Conservation (phyloP, 2,113 vertebrate genomes). For the Pampusana beccarii region DNA sequence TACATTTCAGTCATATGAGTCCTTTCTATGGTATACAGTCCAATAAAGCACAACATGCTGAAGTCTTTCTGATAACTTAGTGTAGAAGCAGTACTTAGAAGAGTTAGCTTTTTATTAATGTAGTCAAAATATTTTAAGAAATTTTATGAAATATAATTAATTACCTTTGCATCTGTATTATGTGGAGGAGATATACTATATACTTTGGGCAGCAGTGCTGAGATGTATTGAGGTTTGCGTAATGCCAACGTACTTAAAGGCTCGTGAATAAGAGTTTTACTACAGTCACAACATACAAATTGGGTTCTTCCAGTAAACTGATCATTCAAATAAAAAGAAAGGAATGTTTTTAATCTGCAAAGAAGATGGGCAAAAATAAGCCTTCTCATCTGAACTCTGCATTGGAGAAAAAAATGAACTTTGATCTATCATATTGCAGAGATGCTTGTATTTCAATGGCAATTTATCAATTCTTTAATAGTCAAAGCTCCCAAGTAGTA, state of each 20-base stretch:
- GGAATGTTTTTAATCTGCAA: conserved; percentile 42
- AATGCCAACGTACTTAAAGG: background rate
- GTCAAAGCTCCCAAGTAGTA: conserved; percentile 37
- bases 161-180: background rate
- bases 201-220: background rate
- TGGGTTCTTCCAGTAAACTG: background rate
- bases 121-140: conserved; percentile 18
- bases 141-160: background rate
- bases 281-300: background rate
- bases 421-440: conserved; percentile 48
- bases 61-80: background rate
- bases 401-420: conserved; percentile 49
- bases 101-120: background rate
- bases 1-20: background rate
- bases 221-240: background rate
- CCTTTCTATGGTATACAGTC: background rate
- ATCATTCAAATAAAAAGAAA: conserved; percentile 53
- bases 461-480: conserved; percentile 58
- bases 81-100: background rate
- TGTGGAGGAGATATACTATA: background rate
- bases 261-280: conserved; percentile 19
- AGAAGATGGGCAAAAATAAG: conserved; percentile 19
- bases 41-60: background rate
- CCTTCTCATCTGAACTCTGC: background rate
- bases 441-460: conserved; percentile 29